Base-by-base conservation (phyloP, 2,888 invertebrate genomes). In the Hirtodrosophila alboralis region DNA sequence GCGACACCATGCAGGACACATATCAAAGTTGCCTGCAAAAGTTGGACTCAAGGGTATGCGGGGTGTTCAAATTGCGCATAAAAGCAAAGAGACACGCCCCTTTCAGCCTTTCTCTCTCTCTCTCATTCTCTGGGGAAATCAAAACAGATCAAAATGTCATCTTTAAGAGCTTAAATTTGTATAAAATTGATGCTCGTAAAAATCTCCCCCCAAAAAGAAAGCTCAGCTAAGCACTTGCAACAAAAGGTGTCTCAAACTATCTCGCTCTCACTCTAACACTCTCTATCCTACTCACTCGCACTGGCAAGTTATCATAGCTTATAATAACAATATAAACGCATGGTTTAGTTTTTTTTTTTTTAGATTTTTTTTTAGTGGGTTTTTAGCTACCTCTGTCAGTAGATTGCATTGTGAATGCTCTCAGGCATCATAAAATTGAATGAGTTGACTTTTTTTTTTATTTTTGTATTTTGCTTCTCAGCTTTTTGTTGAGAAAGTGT, bases 81-180 rank as follows among this genome's bases (percentile, higher is more conserved):
- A 41, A 43, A 37, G 38, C 61, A 40, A 33, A n/a, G n/a, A n/a
- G 36, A 66, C 61, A 57, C 56, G 47, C 43, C 53, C 27, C 18
- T 7, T 9, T 7, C 27, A n/a, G n/a, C n/a, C n/a, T n/a, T n/a
- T 7, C 69, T 72, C n/a, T n/a, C n/a, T n/a, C n/a, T n/a, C n/a
- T n/a, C n/a, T n/a, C n/a, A n/a, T n/a, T n/a, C 84, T 77, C 88
- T 62, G 60, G 89, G 88, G 88, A 88, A 88, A 89, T 88, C 88
- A 88, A 86, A 88, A 84, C 84, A 88, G 89, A 87, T 88, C 88
- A 88, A 88, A 88, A 88, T 88, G 88, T 81, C 89, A 84, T 88
- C 87, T 88, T 88, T 88, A 87, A 89, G 86, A 86, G 88, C 88
- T 88, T 88, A 89, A 88, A 88, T 89, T 88, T 87, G 87, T 89